Conservation (phyloP, 2,113 vertebrate species). For the Toxotes jaculatrix region DNA sequence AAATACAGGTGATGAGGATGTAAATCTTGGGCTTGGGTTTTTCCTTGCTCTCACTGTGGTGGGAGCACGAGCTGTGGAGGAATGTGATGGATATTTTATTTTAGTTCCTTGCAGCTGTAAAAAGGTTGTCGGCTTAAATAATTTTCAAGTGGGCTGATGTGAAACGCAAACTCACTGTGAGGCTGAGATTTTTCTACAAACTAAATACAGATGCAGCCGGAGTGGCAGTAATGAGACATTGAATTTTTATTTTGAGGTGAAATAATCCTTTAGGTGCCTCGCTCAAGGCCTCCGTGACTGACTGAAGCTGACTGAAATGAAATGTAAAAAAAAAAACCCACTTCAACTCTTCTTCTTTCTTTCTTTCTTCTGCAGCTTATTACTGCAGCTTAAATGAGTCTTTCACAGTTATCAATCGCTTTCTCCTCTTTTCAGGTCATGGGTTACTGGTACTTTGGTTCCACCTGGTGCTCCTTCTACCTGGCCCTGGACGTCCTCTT, state of each 20-base stretch:
- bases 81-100: not conserved
- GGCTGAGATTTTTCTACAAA: not conserved
- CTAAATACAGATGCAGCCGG: not conserved
- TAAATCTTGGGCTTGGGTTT: not conserved
- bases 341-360: not conserved
- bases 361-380: not conserved
- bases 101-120: not conserved
- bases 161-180: not conserved
- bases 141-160: not conserved
- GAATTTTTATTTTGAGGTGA: not conserved
- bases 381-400: not conserved
- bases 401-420: not conserved
- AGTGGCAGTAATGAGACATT: conserved; percentile 7
- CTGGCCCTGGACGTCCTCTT: conserved; percentile 90
- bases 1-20: not conserved
- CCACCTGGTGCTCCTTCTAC: conserved; percentile 90
- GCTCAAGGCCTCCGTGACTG: not conserved
- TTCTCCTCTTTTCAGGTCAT: conserved; percentile 73
- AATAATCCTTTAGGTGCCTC: not conserved
- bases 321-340: not conserved
- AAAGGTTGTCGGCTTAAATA: not conserved
- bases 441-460: conserved; percentile 90
- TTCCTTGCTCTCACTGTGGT: too few relatives aligned
- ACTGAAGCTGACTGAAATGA: not conserved
- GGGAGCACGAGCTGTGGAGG: not conserved